Percentiles rank a stretch among this genome's conserved stretches.
Evolutionary conservation across 2,797 vertebrate species (phyloP).

Genomic region (Arrhamphus sclerolepis): DNA sequence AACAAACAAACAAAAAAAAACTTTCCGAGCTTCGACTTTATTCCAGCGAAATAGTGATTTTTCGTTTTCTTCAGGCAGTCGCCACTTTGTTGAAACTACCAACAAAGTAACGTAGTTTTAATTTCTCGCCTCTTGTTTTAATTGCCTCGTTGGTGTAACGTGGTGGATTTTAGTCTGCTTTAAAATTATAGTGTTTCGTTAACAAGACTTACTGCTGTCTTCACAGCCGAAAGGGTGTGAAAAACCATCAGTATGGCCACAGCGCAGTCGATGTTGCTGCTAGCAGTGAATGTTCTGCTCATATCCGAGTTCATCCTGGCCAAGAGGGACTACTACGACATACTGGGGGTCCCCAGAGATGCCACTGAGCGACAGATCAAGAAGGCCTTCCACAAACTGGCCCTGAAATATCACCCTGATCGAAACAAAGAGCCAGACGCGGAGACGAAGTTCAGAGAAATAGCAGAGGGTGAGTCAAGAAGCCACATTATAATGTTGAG

Average conservation of each 20-base stretch:
- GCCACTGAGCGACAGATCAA: conserved; percentile 95
- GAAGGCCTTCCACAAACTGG: conserved; percentile 95
- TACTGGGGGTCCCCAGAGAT: conserved; percentile 91
- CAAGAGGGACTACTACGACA: conserved; percentile 91
- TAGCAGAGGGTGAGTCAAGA: conserved; percentile 88
- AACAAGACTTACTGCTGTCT: conserved; percentile 34
- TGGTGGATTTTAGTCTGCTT: too few relatives aligned
- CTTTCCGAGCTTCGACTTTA: not conserved
- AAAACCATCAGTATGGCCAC: conserved; percentile 85
- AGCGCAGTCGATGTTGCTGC: conserved; percentile 84
- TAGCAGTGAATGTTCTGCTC: conserved; percentile 91
- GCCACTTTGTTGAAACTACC: not conserved
- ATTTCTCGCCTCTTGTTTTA: too few relatives aligned
- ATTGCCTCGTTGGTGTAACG: too few relatives aligned
- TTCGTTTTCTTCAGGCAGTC: not conserved
- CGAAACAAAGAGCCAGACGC: conserved; percentile 94
- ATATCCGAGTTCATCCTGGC: conserved; percentile 95
- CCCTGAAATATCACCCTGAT: conserved; percentile 96
- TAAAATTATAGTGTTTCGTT: too few relatives aligned
- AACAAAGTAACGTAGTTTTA: not conserved
- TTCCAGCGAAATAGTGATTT: conserved; percentile 14
- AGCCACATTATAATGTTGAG: not conserved
- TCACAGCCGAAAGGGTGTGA: conserved; percentile 43
- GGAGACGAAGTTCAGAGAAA: conserved; percentile 93
- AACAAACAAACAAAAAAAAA: too few relatives aligned